Evolutionary conservation across 2,797 vertebrate genomes (phyloP).

Genomic region (Spinus olivaceus): DNA sequence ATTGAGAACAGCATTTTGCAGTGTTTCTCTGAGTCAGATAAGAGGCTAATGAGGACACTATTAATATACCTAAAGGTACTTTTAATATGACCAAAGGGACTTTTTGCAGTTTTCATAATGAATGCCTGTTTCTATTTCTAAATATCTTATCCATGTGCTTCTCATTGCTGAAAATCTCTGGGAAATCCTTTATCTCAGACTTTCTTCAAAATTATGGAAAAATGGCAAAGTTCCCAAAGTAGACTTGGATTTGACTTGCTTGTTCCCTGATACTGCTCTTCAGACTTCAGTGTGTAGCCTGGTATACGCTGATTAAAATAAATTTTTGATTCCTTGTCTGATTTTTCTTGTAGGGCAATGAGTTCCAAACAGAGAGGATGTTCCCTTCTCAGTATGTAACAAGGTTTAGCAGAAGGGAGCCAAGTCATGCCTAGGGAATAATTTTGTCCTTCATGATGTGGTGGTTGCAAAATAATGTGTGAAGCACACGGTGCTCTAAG

Average conservation of each 20-base stretch:
- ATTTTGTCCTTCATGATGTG: not conserved
- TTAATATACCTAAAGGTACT: not conserved
- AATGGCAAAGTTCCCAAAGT: not conserved
- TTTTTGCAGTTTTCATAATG: not conserved
- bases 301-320: not conserved
- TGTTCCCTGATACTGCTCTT: not conserved
- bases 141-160: not conserved
- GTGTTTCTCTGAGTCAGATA: not conserved
- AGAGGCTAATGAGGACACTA: not conserved
- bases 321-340: not conserved
- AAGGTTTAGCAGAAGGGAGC: not conserved
- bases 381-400: not conserved
- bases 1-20: not conserved
- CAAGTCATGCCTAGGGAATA: not conserved
- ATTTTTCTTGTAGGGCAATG: not conserved
- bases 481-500: rapidly evolving
- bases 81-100: not conserved
- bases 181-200: not conserved
- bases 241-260: not conserved
- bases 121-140: not conserved
- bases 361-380: not conserved
- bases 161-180: not conserved
- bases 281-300: not conserved
- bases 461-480: not conserved
- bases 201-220: not conserved